Evolutionary conservation across 2,888 invertebrate species (phyloP).

Genomic region (Orchestes rusci): DNA sequence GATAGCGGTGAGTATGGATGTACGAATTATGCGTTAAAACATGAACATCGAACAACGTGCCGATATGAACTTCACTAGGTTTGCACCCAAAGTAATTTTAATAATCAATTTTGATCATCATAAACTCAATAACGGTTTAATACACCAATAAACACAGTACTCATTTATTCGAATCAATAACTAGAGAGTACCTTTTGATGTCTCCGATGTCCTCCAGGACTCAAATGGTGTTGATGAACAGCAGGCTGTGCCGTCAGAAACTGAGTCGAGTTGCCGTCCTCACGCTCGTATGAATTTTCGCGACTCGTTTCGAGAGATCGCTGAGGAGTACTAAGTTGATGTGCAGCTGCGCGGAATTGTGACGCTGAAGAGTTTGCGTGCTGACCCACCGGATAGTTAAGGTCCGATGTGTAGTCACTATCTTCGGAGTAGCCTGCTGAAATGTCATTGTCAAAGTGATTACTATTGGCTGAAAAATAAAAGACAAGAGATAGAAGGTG

Average conservation of each 20-base stretch:
- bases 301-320: constrained; percentile 68
- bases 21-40: no score
- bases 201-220: constrained; percentile 39
- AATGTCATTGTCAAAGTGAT: constrained; percentile 45
- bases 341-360: constrained; percentile 73
- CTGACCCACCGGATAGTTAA: constrained; percentile 86
- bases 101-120: no score
- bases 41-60: no score
- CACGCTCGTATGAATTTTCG: constrained; percentile 77
- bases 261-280: constrained; percentile 47
- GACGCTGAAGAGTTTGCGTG: constrained; percentile 89
- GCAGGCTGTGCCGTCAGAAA: constrained; percentile 33
- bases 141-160: no score
- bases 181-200: no score
- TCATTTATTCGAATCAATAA: no score
- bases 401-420: constrained; percentile 94
- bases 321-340: constrained; percentile 72
- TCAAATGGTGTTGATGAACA: constrained; percentile 39
- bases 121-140: no score
- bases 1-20: no score
- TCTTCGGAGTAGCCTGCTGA: constrained; percentile 93
- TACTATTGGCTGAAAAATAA: constrained; percentile 41
- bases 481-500: constrained; percentile 9
- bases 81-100: no score
- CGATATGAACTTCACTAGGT: no score